Base-by-base conservation (phyloP, 2,113 vertebrate species). In the Bufo bufo region DNA sequence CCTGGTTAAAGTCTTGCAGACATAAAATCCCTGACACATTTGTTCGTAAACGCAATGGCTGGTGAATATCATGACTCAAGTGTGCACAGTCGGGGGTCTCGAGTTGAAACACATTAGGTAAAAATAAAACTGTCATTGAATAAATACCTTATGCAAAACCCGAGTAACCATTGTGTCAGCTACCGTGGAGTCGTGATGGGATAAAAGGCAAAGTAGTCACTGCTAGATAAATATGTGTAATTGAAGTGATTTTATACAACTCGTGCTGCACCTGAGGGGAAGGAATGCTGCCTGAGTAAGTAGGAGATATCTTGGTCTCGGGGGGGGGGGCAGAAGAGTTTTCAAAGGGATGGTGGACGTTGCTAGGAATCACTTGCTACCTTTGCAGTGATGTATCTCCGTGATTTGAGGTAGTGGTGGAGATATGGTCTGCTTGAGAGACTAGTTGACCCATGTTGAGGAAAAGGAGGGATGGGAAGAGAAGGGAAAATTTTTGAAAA, bases 11-110 rank as follows among this genome's bases (percentile, higher is more conserved):
- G 23, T 45, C 33, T 58, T 45, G 8, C 58, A 19, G 43, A 19
- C 6, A 65, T n/a, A 66, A 82, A 82, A 82, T 65, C 43, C 17
- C 20, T 20, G 80, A 82, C 61, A 82, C 45, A 20, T 49, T 49
- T 49, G 2, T 56, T 65, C 33, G 59, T 82, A 61, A 61, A 45
- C 56, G 17, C 61, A 50, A 12, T n/a, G 43, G 19, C 80, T 65
- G 43, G 80, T 61, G 33, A 61, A 61, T 43, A 61, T 61, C 79
- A 50, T 17, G 43, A 19, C 80, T 82, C 8, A 19, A 47, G 58
- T 63, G 58, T 8, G 14, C 33, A n/a, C 80, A 63, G 80, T 63
- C 3, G 13, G 80, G 80, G 80, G 80, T 47, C 58, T 81, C 23
- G 19, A 20, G 16, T 82, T 47, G 45, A 65, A 63, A 45, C 17